phyloP scores from a whole-genome alignment of 1,140 invertebrate genomes.

The Wasmannia auropunctata region DNA sequence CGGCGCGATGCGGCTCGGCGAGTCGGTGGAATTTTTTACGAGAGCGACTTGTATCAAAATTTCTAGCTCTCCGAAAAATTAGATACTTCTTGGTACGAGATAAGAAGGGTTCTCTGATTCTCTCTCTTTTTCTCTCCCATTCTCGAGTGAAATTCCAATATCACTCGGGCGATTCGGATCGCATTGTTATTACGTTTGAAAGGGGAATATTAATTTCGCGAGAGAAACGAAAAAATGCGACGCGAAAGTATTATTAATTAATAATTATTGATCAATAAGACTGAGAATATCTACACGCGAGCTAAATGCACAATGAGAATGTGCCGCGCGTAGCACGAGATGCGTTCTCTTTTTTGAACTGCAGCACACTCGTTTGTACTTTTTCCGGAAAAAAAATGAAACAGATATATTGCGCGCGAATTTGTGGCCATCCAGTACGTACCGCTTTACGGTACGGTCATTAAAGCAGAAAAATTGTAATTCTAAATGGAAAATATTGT shows the following conservation, averaged over 20 bases:
- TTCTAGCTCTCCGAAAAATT: conserved; percentile 31
- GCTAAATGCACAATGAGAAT: background rate
- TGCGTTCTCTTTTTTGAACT: background rate
- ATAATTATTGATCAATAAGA: conserved; percentile 23
- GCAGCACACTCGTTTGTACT: background rate
- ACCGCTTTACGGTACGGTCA: conserved; percentile 41
- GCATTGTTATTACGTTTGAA: background rate
- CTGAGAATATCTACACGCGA: background rate
- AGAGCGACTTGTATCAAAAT: conserved; percentile 37
- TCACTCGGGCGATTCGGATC: background rate
- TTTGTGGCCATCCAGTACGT: background rate
- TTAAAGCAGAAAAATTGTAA: conserved; percentile 49
- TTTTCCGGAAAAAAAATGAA: conserved; percentile 11
- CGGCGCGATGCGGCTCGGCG: too few relatives aligned
- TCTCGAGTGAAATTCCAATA: conserved; percentile 15
- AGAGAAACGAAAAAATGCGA: background rate
- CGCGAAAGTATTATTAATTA: background rate
- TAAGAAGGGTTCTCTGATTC: background rate
- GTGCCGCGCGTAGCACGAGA: too few relatives aligned
- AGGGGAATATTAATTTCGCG: background rate
- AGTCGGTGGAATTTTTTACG: conserved; percentile 27
- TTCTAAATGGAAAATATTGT: conserved; percentile 55
- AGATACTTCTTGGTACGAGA: background rate
- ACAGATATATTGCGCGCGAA: conserved; percentile 21
- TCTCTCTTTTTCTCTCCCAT: background rate